phyloP scores from a whole-genome alignment of 53 echinoderm and acorn worm genomes.

The Echinometra lucunter region DNA sequence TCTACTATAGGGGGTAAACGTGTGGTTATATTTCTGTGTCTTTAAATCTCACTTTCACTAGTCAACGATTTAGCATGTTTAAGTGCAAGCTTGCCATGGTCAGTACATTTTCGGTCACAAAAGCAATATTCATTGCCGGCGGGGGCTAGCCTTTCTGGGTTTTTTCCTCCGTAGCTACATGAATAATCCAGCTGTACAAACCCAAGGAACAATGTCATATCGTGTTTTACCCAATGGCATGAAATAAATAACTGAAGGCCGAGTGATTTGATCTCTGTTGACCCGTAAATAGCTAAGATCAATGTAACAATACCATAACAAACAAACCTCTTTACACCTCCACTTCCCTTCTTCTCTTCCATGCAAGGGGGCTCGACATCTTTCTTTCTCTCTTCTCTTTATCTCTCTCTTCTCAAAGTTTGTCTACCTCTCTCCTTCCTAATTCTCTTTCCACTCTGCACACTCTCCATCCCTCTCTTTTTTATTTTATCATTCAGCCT shows the following conservation, averaged over 20 bases:
- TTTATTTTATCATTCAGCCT: background rate
- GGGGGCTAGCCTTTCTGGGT: background rate
- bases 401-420: background rate
- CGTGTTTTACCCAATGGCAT: background rate
- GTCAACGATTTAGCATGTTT: no score
- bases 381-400: background rate
- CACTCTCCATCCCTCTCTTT: background rate
- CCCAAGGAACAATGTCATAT: background rate
- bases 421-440: background rate
- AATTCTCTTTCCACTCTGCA: background rate
- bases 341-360: background rate
- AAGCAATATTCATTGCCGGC: background rate
- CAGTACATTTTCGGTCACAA: background rate
- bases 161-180: background rate
- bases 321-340: conserved; percentile 11
- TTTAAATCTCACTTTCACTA: no score
- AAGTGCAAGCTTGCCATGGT: no score
- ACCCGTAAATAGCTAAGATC: conserved; percentile 26
- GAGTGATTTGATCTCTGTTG: conserved; percentile 52
- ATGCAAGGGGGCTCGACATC: no score
- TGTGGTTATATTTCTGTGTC: no score
- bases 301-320: conserved; percentile 45
- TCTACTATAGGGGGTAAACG: no score
- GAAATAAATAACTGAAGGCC: background rate
- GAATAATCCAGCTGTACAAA: background rate